These are phyloP conservation scores for Aramus guarauna DNA, from an alignment of 2,113 vertebrate genomes.

Conservation along the genomic window DNA sequence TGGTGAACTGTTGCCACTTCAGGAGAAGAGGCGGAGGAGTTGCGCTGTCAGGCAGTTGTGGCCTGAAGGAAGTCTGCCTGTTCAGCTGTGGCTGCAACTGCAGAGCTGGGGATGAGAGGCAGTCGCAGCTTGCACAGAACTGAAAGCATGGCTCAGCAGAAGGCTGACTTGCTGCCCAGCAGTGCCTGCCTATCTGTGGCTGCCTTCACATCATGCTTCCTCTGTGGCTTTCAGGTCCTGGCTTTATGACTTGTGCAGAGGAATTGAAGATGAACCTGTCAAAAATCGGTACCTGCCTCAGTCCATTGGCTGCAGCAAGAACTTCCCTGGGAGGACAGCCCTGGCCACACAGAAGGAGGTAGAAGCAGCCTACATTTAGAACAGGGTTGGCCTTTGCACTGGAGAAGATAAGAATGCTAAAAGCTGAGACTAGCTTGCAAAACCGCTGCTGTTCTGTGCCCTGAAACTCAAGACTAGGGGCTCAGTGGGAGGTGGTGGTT, in stretches of 20 bases:
- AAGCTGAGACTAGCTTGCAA: not conserved
- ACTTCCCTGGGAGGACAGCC: slow-evolving; percentile 86
- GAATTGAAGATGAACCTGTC: slow-evolving; percentile 93
- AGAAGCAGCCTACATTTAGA: not conserved
- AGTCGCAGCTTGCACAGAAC: not conserved
- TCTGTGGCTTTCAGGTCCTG: slow-evolving; percentile 79
- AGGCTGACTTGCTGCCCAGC: not conserved
- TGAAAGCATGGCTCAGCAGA: not conserved
- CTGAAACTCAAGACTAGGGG: not conserved
- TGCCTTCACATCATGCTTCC: not conserved
- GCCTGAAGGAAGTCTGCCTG: not conserved
- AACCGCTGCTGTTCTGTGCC: not conserved
- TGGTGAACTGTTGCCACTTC: not conserved
- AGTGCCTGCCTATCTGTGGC: not conserved
- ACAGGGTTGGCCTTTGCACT: not conserved
- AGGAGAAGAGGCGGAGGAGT: not conserved
- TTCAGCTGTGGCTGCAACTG: not conserved
- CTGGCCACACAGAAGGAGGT: slow-evolving; percentile 87
- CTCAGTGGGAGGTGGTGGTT: not conserved
- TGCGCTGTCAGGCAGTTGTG: not conserved
- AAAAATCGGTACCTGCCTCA: slow-evolving; percentile 89
- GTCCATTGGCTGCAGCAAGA: slow-evolving; percentile 96
- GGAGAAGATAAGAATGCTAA: not conserved
- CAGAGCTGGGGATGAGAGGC: not conserved
- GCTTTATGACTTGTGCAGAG: slow-evolving; percentile 91